These are phyloP conservation scores for Psilopsiagon aymara DNA, from an alignment of 2,113 vertebrate genomes.

Conservation along the genomic window DNA sequence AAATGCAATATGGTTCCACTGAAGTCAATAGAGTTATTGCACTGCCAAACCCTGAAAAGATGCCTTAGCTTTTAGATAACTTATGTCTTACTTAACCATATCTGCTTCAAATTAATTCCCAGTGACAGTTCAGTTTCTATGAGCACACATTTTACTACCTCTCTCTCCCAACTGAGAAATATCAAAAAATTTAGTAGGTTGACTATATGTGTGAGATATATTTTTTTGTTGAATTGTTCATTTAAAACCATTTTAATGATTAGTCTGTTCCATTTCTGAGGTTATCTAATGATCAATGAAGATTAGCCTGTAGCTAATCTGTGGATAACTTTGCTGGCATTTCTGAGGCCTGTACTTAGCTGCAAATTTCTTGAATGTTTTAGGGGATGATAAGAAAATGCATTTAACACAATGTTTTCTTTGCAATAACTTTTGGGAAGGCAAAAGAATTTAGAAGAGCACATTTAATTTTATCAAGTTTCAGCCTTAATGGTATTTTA, in stretches of 20 bases:
- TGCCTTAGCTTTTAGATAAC: neutral
- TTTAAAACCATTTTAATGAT: neutral
- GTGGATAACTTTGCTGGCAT: neutral
- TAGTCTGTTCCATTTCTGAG: neutral
- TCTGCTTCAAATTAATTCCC: neutral
- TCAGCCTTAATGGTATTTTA: neutral
- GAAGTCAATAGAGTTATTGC: neutral
- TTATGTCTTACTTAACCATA: neutral
- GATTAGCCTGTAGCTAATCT: neutral
- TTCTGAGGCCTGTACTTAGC: neutral
- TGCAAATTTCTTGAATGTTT: neutral
- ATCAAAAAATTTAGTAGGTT: neutral
- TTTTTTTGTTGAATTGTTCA: neutral
- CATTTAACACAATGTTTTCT: neutral
- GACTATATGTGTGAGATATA: neutral
- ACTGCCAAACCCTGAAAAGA: neutral
- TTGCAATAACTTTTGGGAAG: neutral
- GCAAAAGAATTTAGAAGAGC: neutral
- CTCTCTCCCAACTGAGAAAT: neutral
- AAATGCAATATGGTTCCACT: neutral
- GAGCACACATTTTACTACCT: neutral
- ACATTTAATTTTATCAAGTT: neutral
- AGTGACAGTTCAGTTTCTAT: neutral
- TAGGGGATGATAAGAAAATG: neutral
- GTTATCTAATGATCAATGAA: neutral